A percentile compares a stretch with the other conserved stretches of the same genome.
Evolutionary conservation across 1,140 invertebrate species (phyloP).

Genomic region (Drosophila setifemur): DNA sequence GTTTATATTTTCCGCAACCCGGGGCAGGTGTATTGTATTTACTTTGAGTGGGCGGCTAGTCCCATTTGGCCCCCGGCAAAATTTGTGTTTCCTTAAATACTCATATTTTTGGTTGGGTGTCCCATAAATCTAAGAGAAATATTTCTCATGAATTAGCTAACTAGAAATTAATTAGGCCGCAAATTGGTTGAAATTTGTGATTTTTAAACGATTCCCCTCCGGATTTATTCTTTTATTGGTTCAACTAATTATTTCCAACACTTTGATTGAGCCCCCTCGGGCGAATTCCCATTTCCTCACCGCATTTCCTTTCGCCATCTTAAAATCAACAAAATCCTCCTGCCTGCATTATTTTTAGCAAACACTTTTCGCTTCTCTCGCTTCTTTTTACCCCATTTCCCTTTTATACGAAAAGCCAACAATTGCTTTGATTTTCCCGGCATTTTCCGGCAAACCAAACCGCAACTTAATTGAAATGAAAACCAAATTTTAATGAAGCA

Average conservation of each 20-base stretch:
- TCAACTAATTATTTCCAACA: neutral
- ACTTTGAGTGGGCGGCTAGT: conserved; percentile 20
- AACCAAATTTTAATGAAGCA: conserved; percentile 73
- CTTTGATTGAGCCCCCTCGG: too few species aligned
- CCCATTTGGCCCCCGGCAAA: conserved; percentile 4
- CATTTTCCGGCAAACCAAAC: conserved; percentile 56
- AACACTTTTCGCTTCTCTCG: neutral
- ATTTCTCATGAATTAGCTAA: conserved; percentile 13
- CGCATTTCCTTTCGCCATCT: neutral
- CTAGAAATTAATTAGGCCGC: conserved; percentile 28
- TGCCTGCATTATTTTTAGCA: too few species aligned
- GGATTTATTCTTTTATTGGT: neutral
- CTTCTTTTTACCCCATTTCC: neutral
- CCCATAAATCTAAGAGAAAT: conserved; percentile 9
- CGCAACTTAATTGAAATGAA: conserved; percentile 74
- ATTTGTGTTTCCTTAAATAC: conserved; percentile 3
- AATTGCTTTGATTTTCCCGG: conserved; percentile 49
- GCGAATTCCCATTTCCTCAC: too few species aligned
- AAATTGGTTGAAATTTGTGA: conserved; percentile 20
- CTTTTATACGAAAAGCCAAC: conserved; percentile 23
- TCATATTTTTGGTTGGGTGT: neutral
- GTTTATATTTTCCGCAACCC: conserved; percentile 5
- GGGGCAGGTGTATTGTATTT: conserved; percentile 37
- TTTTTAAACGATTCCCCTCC: neutral
- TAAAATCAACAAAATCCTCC: neutral